Base-by-base conservation (phyloP, 2,888 invertebrate genomes). In the Calameuta filiformis region DNA sequence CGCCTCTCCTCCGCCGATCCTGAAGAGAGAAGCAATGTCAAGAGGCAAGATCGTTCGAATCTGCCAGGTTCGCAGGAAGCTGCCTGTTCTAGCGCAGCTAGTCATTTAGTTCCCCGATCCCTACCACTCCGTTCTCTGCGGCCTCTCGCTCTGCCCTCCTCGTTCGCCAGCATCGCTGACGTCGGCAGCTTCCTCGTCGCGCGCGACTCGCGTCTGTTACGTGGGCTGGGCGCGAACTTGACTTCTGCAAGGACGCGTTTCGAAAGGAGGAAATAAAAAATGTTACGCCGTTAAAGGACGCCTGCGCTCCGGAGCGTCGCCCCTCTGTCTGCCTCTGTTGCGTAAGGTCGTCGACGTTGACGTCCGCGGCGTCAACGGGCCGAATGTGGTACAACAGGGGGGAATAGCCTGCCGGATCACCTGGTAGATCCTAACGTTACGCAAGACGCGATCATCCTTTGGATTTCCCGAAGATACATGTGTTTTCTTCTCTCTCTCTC, bases 231-330 rank as follows among this genome's bases (percentile, higher is more conserved):
- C 83, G 85, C 90, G 90, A 91, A 91, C 91, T 91, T 91, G 91
- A 91, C 91, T 90, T 88, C 89, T 85, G 82, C 91, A 91, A 91
- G 91, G 91, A 89, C 91, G 87, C 87, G 83, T 91, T 91, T 91
- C 87, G 91, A 91, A 91, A 91, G 90, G 90, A 90, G 90, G 90
- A 91, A 91, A 90, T 87, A 89, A 88, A 85, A 89, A 86, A 87
- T 83, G 83, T 85, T 83, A 84, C 84, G 83, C 83, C 81, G 88
- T 89, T 90, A 90, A 89, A 90, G 88, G 89, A 90, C 89, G 86
- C 40, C 40, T 40, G 40, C 40, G 40, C 40, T 40, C 15, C 40
- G 2, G 40, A 40, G 40, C 40, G 40, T 40, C 40, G 40, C 40
- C 40, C 15, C 15, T 40, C 40, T 40, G 40, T 40, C 40, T 40